phyloP scores from a whole-genome alignment of 2,113 vertebrate species.

The Lutjanus erythropterus region DNA sequence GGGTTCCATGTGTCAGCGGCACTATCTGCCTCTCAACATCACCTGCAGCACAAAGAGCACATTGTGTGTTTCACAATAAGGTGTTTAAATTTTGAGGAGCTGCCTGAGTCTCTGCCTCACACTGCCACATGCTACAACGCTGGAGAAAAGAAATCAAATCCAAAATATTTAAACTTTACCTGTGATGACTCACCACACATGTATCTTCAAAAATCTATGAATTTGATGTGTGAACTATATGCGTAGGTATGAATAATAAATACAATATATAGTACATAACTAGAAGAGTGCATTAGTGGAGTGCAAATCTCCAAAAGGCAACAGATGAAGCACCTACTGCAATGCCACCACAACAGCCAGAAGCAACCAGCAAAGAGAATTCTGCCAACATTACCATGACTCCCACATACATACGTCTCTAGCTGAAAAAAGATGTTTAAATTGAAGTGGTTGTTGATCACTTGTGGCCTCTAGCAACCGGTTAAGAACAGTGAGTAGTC shows the following conservation, averaged over 20 bases:
- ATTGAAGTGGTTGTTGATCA: no score
- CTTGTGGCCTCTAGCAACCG: no score
- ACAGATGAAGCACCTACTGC: no score
- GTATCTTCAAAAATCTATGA: background rate
- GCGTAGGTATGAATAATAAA: background rate
- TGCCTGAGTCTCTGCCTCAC: constrained; percentile 19
- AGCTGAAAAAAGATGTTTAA: no score
- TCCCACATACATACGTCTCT: no score
- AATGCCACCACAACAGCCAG: no score
- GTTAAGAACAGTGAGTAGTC: no score
- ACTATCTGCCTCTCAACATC: constrained; percentile 38
- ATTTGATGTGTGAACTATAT: background rate
- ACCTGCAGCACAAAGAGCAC: constrained; percentile 55
- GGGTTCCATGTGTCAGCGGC: constrained; percentile 19
- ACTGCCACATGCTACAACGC: background rate
- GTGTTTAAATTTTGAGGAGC: constrained; percentile 40
- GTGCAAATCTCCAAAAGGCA: no score
- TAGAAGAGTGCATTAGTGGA: no score
- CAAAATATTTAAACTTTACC: constrained; percentile 14
- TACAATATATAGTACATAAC: background rate
- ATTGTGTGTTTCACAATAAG: constrained; percentile 63
- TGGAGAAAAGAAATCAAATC: background rate
- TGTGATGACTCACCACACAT: background rate
- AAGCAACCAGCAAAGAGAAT: no score
- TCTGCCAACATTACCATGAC: no score